Evolutionary conservation across 2,797 vertebrate species (phyloP).

Genomic region (Clarias fuscus): DNA sequence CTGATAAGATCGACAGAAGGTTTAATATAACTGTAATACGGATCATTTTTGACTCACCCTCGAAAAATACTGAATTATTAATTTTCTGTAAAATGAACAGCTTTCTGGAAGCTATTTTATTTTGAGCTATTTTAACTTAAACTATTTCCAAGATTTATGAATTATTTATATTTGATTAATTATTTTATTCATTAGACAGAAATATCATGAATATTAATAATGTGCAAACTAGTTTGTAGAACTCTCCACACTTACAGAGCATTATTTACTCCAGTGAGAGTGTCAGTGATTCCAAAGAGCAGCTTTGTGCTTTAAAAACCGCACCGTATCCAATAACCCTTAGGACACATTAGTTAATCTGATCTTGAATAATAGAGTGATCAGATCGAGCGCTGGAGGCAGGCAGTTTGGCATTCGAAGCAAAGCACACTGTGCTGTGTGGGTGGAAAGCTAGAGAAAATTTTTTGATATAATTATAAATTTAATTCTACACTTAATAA

Average conservation of each 20-base stretch:
- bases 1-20: no score
- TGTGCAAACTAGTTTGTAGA: background rate
- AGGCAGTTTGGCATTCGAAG: background rate
- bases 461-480: background rate
- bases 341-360: background rate
- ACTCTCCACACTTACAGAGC: background rate
- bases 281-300: background rate
- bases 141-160: background rate
- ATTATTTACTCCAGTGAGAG: background rate
- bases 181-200: background rate
- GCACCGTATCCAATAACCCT: background rate
- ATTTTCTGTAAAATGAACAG: background rate
- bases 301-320: background rate
- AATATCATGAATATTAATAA: background rate
- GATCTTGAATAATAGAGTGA: background rate
- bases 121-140: background rate
- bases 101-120: background rate
- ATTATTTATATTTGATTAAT: background rate
- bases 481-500: background rate
- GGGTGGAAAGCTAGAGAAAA: background rate
- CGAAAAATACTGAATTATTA: background rate
- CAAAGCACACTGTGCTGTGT: background rate
- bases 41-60: no score
- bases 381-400: background rate
- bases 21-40: no score